These are phyloP conservation scores for Meda fulgida DNA, from an alignment of 2,797 vertebrate species.

Conservation along the genomic window DNA sequence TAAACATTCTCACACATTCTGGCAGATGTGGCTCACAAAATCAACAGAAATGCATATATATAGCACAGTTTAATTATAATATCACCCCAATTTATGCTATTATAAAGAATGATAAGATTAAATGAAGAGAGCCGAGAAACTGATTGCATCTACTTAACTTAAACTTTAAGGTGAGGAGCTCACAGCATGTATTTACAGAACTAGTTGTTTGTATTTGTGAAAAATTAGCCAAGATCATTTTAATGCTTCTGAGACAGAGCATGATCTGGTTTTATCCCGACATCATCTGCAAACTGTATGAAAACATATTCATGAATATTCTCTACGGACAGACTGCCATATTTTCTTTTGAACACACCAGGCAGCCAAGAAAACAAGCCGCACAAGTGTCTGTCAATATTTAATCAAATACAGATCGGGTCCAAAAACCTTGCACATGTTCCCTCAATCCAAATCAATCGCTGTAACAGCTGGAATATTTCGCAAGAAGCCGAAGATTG, in stretches of 20 bases:
- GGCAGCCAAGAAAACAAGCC: slow-evolving; percentile 38
- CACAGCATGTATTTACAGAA: slow-evolving; percentile 6
- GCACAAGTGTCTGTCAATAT: slow-evolving; percentile 68
- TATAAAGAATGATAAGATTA: neutral
- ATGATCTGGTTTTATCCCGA: neutral
- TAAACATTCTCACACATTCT: slow-evolving; percentile 8
- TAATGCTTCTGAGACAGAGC: neutral
- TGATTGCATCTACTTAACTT: neutral
- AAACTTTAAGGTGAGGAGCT: neutral
- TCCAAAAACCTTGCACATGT: slow-evolving; percentile 53
- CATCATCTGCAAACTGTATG: slow-evolving; percentile 1
- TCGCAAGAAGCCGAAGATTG: slow-evolving; percentile 59
- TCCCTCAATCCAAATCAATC: slow-evolving; percentile 68
- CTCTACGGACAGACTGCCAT: neutral
- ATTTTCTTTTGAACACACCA: slow-evolving; percentile 23
- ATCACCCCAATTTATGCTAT: neutral
- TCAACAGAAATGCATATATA: neutral
- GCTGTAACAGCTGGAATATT: slow-evolving; percentile 59
- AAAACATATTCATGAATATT: neutral
- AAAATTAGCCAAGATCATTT: neutral
- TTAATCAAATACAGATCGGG: slow-evolving; percentile 64
- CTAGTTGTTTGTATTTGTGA: neutral
- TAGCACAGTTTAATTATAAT: neutral
- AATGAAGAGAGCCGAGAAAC: neutral
- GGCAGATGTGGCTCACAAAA: neutral